These are phyloP conservation scores for Diplodus sargus DNA, from an alignment of 2,797 vertebrate genomes.

Conservation along the genomic window DNA sequence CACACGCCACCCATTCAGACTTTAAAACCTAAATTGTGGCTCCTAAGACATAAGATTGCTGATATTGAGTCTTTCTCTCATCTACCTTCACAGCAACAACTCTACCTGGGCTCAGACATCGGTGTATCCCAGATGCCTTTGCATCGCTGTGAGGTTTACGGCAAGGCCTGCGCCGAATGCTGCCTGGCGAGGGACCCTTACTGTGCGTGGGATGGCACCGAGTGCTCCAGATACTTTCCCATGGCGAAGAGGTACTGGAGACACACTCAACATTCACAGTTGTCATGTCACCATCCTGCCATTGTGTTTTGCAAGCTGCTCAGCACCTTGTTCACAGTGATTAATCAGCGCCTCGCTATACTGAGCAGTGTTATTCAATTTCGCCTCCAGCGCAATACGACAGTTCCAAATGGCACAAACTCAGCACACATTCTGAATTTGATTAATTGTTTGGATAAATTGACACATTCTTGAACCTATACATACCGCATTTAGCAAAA, in stretches of 20 bases:
- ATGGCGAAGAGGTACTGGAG: constrained; percentile 92
- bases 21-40: background rate
- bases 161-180: constrained; percentile 97
- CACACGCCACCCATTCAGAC: background rate
- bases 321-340: background rate
- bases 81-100: constrained; percentile 90
- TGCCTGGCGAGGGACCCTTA: constrained; percentile 98
- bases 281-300: background rate
- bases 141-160: constrained; percentile 96
- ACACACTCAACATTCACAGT: constrained; percentile 9
- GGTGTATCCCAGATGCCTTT: constrained; percentile 96
- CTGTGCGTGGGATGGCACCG: constrained; percentile 97
- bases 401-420: background rate
- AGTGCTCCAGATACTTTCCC: constrained; percentile 98
- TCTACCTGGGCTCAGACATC: constrained; percentile 93
- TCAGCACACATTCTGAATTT: background rate
- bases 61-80: background rate
- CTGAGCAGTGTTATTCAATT: background rate
- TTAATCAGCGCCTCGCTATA: background rate
- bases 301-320: constrained; percentile 29
- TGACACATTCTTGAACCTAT: background rate
- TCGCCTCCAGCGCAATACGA: background rate
- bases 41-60: constrained; percentile 2
- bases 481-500: background rate
- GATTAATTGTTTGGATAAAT: background rate